Conservation (phyloP, 2,888 invertebrate genomes). For the Pyrrhia umbra region DNA sequence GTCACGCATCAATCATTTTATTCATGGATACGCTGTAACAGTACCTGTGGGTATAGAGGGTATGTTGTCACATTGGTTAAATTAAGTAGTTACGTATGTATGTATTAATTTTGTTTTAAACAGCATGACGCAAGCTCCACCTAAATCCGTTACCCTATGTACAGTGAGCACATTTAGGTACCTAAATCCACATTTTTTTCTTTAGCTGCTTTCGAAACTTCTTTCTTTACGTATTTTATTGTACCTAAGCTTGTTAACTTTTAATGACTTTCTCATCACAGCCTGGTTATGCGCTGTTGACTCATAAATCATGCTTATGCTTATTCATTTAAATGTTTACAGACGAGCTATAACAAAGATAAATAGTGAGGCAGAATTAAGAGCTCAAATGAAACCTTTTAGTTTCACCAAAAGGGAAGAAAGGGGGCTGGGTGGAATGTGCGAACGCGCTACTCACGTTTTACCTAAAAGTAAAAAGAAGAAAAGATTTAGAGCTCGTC, state of each 20-base stretch:
- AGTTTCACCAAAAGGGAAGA: slow-evolving; percentile 91
- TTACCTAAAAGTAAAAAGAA: slow-evolving; percentile 84
- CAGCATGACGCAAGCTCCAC: background rate
- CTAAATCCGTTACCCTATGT: background rate
- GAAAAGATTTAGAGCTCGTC: slow-evolving; percentile 92
- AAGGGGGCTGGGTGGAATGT: slow-evolving; percentile 81
- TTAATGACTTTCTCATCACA: background rate
- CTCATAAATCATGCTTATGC: slow-evolving; percentile 31
- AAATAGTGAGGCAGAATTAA: slow-evolving; percentile 91
- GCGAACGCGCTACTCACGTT: slow-evolving; percentile 76
- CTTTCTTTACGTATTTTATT: background rate
- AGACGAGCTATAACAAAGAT: slow-evolving; percentile 91
- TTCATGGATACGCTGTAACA: background rate
- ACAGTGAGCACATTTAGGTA: slow-evolving; percentile 1
- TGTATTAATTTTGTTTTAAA: background rate
- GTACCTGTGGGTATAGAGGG: background rate
- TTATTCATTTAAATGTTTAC: slow-evolving; percentile 54
- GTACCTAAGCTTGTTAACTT: slow-evolving; percentile 26
- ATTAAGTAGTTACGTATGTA: background rate
- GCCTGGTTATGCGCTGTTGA: background rate
- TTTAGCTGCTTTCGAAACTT: background rate
- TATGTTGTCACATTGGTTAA: background rate
- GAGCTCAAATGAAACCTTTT: slow-evolving; percentile 92
- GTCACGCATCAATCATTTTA: background rate
- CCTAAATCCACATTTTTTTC: slow-evolving; percentile 1